These are phyloP conservation scores for Chelidonichthys spinosus DNA, from an alignment of 2,797 vertebrate genomes.

Conservation along the genomic window DNA sequence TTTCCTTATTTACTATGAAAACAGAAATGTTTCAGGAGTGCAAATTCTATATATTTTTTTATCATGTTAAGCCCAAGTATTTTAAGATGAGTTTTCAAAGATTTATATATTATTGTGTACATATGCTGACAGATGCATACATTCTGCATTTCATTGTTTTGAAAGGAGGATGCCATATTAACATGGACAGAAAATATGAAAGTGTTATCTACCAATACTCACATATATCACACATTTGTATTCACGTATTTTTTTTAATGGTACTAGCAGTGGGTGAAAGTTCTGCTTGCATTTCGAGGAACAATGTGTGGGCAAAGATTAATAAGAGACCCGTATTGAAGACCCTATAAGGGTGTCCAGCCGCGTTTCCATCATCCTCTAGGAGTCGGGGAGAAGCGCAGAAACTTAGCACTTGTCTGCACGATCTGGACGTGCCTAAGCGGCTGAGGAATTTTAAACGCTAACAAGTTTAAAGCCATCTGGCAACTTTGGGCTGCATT, in stretches of 20 bases:
- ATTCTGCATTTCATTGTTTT: no score
- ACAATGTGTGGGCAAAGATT: background rate
- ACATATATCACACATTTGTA: background rate
- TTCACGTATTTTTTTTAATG: background rate
- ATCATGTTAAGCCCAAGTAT: background rate
- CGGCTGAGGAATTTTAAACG: conserved; percentile 37
- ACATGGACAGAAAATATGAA: background rate
- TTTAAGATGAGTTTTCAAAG: background rate
- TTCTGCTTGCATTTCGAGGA: background rate
- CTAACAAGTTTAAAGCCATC: conserved; percentile 67
- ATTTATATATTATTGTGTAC: background rate
- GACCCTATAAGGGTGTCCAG: background rate
- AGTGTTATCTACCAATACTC: background rate
- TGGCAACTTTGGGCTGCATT: conserved; percentile 35
- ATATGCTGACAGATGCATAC: background rate
- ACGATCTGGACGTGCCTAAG: conserved; percentile 13
- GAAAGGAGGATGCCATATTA: no score
- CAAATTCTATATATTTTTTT: background rate
- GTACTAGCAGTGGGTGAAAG: background rate
- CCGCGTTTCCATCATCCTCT: background rate
- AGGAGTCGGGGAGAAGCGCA: background rate
- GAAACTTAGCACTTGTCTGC: conserved; percentile 2
- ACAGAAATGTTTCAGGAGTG: no score
- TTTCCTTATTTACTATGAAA: background rate
- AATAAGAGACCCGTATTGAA: background rate